Conservation (phyloP, 1,140 invertebrate species). For the Alviniconcha marisindica region DNA sequence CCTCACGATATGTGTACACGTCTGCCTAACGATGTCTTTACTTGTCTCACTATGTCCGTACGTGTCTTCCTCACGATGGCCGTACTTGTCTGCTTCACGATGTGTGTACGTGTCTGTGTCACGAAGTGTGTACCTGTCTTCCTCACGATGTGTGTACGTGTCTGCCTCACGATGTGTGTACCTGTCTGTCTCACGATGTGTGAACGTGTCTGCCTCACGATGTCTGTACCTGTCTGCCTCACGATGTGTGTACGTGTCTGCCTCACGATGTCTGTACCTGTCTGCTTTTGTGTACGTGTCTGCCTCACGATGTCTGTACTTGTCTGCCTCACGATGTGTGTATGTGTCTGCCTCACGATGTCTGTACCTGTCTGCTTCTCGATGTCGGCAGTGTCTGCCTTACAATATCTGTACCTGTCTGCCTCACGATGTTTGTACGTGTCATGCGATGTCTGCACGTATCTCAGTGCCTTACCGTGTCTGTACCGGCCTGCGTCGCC, state of each 20-base stretch:
- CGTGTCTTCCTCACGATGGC: too few relatives aligned
- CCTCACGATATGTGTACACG: too few relatives aligned
- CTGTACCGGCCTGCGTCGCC: too few relatives aligned
- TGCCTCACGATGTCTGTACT: too few relatives aligned
- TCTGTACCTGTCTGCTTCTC: too few relatives aligned
- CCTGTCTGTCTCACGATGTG: not conserved
- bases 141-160: not conserved
- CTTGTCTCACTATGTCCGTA: too few relatives aligned
- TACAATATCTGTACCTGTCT: too few relatives aligned
- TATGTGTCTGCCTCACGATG: slow-evolving; percentile 17
- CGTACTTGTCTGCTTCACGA: not conserved
- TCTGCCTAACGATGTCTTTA: too few relatives aligned
- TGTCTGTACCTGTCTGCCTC: not conserved
- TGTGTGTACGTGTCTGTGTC: slow-evolving; percentile 16
- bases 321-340: not conserved
- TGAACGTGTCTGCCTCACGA: not conserved
- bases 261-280: not conserved
- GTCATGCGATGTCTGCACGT: too few relatives aligned
- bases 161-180: not conserved
- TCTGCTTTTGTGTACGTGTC: slow-evolving; percentile 5
- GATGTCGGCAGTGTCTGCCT: too few relatives aligned
- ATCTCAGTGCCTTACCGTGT: too few relatives aligned
- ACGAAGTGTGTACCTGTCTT: not conserved
- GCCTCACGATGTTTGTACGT: too few relatives aligned
- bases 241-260: not conserved